A percentile compares a stretch with the other conserved stretches of the same genome.
Evolutionary conservation across 1,140 invertebrate genomes (phyloP).

Genomic region (Adoxophyes honmai): DNA sequence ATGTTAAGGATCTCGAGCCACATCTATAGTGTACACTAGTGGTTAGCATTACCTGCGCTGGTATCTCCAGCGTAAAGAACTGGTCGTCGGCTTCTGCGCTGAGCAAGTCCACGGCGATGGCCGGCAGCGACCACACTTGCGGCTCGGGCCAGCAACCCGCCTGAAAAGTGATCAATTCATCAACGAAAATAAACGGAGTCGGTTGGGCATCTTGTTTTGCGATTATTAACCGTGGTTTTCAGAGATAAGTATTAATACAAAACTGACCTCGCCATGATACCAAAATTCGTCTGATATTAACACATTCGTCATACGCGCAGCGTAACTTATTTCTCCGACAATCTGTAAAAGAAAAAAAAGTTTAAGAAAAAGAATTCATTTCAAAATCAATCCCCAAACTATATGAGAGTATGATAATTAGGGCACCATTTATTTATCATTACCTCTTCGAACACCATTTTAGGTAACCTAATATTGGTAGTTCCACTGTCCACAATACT

Average conservation of each 20-base stretch:
- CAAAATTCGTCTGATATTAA: conserved; percentile 65
- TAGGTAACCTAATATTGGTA: conserved; percentile 60
- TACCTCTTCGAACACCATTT: conserved; percentile 52
- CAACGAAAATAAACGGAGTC: too few relatives aligned
- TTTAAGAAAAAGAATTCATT: too few relatives aligned
- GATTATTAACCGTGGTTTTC: too few relatives aligned
- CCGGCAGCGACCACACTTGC: conserved; percentile 56
- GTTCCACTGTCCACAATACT: conserved; percentile 67
- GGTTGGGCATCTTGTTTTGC: too few relatives aligned
- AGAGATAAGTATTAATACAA: conserved; percentile 4
- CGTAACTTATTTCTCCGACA: conserved; percentile 50
- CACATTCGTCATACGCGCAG: conserved; percentile 45
- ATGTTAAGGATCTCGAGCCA: too few relatives aligned
- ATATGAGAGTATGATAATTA: too few relatives aligned
- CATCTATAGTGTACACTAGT: too few relatives aligned
- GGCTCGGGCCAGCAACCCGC: conserved; percentile 63
- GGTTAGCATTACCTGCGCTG: conserved; percentile 45
- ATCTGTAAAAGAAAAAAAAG: conserved; percentile 42
- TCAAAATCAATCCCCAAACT: too few relatives aligned
- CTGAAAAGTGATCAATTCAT: too few relatives aligned
- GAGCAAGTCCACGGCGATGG: conserved; percentile 51
- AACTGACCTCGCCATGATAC: conserved; percentile 59
- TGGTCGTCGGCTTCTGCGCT: conserved; percentile 43
- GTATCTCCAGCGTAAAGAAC: conserved; percentile 56
- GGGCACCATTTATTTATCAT: conserved; percentile 4